Evolutionary conservation across 2,113 vertebrate genomes (phyloP).

Genomic region (Nestor notabilis): DNA sequence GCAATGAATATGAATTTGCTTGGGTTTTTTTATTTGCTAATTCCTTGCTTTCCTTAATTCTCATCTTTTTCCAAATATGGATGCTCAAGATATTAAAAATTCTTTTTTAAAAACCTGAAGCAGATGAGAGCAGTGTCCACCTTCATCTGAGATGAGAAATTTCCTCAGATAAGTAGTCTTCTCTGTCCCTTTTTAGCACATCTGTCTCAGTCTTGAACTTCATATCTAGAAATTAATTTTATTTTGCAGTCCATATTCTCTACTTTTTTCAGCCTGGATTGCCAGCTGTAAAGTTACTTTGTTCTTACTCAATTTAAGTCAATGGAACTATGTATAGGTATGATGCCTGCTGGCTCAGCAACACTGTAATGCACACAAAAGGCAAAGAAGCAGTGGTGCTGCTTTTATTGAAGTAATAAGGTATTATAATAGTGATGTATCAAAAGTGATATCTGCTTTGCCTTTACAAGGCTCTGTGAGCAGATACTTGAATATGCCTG

Average conservation of each 20-base stretch:
- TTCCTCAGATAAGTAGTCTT: neutral
- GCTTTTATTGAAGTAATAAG: neutral
- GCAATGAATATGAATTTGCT: neutral
- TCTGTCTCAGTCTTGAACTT: neutral
- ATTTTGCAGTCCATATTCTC: neutral
- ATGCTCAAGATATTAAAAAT: neutral
- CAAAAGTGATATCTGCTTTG: neutral
- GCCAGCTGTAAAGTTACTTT: neutral
- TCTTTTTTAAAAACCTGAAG: neutral
- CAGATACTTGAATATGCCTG: neutral
- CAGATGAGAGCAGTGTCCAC: neutral
- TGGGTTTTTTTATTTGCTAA: neutral
- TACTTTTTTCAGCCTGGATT: neutral
- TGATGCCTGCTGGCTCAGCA: neutral
- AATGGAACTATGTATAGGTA: neutral
- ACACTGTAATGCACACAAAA: rapidly evolving
- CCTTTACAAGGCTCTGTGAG: neutral
- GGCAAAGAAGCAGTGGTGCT: neutral
- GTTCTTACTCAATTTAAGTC: neutral
- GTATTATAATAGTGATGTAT: neutral
- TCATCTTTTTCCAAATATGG: neutral
- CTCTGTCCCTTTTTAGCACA: neutral
- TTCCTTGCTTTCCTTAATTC: neutral
- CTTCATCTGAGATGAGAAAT: neutral
- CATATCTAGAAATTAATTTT: neutral